Evolutionary conservation across 2,888 invertebrate genomes (phyloP), one percentile per base, ranked within the genome.

Genomic region (Eretmocerus hayati): DNA sequence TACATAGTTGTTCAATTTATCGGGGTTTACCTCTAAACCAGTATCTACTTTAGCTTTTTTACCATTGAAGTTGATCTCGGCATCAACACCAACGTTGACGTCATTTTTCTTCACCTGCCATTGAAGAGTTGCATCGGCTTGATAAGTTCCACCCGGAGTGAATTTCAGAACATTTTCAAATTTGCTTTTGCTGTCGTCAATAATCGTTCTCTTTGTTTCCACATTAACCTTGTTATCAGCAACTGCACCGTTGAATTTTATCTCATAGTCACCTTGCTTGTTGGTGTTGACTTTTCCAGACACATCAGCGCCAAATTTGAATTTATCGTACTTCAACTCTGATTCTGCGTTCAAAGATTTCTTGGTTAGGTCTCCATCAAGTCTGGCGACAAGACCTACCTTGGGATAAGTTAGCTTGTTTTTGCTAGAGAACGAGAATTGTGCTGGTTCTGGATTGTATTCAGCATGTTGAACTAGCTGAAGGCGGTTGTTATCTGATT

Each of bases 81-180:
- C 80, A 15, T 68, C 64, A 19, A 68, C 15, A 20, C 63, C 49
- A 50, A 80, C 60, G 41, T 81, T 74, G 15, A 78, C 58, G 53
- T 81, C 79, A 45, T 79, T 76, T 1, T 75, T 72, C 57, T 75
- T 75, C 4, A 74, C 65, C 43, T 74, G 77, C 61, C 83, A 80
- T 1, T 73, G 69, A 0, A 83, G 69, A 0, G 76, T 75, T 40
- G 82, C 81, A 22, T 78, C 78, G 1, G 82, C 67, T 59, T 81
- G 79, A 59, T 83, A 78, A 61, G 78, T 83, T 42, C 80, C 80
- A 11, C 81, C 76, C 38, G 77, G 76, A 22, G 79, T 79, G 15
- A 85, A 57, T 4, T 75, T 74, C 8, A 86, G 51, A 31, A 75
- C 76, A 59, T 83, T 80, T 35, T 77, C 75, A 35, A 81, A 75